phyloP scores from a whole-genome alignment of 1,140 invertebrate genomes.

The Mylabris phalerata region DNA sequence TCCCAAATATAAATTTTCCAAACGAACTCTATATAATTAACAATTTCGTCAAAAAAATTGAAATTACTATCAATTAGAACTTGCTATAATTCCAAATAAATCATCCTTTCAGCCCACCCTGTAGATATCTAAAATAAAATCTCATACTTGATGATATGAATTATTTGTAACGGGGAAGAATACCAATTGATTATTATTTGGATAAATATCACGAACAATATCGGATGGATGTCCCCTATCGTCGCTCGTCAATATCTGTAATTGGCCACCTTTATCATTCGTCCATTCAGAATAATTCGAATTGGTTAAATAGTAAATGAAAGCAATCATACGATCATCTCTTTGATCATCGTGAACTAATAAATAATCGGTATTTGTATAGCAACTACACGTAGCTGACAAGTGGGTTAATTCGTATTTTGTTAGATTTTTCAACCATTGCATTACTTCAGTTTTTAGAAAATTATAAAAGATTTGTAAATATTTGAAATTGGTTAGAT shows the following conservation, averaged over 20 bases:
- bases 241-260: conserved; percentile 58
- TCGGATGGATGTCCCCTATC: conserved; percentile 48
- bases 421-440: conserved; percentile 55
- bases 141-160: conserved; percentile 49
- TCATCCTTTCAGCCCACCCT: background rate
- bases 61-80: no score
- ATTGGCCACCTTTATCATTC: conserved; percentile 53
- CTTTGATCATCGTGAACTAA: conserved; percentile 67
- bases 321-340: conserved; percentile 63
- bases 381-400: conserved; percentile 64
- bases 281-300: conserved; percentile 48
- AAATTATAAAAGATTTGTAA: conserved; percentile 49
- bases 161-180: conserved; percentile 60
- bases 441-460: conserved; percentile 50
- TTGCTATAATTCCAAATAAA: no score
- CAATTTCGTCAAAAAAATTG: no score
- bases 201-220: conserved; percentile 49
- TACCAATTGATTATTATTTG: conserved; percentile 62
- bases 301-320: conserved; percentile 57
- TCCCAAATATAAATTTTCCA: no score
- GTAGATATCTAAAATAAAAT: background rate
- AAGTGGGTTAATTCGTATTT: conserved; percentile 53
- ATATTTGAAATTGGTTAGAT: conserved; percentile 46
- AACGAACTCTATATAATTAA: no score
- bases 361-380: conserved; percentile 63